phyloP scores from a whole-genome alignment of 2,888 invertebrate species.

The Phyllotreta cruciferae region DNA sequence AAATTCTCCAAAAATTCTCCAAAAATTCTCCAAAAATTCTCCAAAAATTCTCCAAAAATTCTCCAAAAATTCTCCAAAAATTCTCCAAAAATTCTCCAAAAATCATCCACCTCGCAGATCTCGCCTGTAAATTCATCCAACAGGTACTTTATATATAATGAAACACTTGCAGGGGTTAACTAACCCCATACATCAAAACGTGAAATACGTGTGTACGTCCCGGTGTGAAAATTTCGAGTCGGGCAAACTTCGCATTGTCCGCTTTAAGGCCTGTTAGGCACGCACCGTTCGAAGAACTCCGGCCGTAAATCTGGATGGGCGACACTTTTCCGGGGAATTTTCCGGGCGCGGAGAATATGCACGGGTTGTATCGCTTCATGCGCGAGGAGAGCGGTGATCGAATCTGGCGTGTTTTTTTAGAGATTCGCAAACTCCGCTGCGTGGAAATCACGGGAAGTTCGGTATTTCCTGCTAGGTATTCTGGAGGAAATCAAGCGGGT shows the following conservation, averaged over 20 bases:
- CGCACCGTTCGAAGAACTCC: slow-evolving; percentile 28
- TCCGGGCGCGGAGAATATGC: slow-evolving; percentile 11
- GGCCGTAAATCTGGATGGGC: slow-evolving; percentile 28
- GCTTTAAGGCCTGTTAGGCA: slow-evolving; percentile 30
- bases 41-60: too few species aligned
- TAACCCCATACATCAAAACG: not conserved
- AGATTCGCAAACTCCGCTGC: too few species aligned
- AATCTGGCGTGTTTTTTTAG: not conserved
- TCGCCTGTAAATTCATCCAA: slow-evolving; percentile 13
- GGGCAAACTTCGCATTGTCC: slow-evolving; percentile 26
- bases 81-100: too few species aligned
- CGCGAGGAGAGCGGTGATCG: not conserved
- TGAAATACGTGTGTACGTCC: too few species aligned
- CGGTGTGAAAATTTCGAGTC: not conserved
- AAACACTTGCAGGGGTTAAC: not conserved
- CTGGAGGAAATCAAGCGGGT: too few species aligned
- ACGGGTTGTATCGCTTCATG: not conserved
- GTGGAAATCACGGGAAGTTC: too few species aligned
- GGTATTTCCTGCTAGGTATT: too few species aligned
- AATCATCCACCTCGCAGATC: too few species aligned
- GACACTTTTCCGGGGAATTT: slow-evolving; percentile 26
- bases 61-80: too few species aligned
- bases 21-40: too few species aligned
- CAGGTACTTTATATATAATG: too few species aligned
- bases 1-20: too few species aligned